Evolutionary conservation across 2,113 vertebrate genomes (phyloP).

Genomic region (Verasper variegatus): DNA sequence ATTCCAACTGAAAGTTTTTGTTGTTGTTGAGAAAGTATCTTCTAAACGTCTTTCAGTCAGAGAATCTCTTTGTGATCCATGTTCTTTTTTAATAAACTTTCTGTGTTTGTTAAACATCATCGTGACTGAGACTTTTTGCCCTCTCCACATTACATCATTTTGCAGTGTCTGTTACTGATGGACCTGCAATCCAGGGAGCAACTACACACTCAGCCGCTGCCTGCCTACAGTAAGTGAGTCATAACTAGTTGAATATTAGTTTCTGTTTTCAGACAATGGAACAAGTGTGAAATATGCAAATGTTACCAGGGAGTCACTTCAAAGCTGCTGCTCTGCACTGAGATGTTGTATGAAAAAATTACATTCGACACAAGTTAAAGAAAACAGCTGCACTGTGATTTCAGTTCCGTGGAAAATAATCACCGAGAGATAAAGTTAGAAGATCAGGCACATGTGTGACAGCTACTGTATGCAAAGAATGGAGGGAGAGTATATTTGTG

Average conservation of each 20-base stretch:
- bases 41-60: neutral
- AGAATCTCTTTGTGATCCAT: neutral
- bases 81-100: neutral
- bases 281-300: neutral
- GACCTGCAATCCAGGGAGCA: neutral
- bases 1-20: neutral
- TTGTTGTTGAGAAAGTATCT: neutral
- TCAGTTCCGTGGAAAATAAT: neutral
- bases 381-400: no score
- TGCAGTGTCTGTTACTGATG: neutral
- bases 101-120: neutral
- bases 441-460: neutral
- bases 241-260: slow-evolving; percentile 44
- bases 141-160: slow-evolving; percentile 8
- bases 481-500: neutral
- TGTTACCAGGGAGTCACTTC: neutral
- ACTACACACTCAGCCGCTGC: slow-evolving; percentile 4
- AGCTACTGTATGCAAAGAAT: no score
- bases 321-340: neutral
- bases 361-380: neutral
- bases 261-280: neutral
- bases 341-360: no score
- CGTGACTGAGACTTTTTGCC: slow-evolving; percentile 23
- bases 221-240: slow-evolving; percentile 61
- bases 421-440: neutral